Evolutionary conservation across 2,888 invertebrate genomes (phyloP), one percentile per base, ranked within the genome.

Genomic region (Sthenelais limicola): DNA sequence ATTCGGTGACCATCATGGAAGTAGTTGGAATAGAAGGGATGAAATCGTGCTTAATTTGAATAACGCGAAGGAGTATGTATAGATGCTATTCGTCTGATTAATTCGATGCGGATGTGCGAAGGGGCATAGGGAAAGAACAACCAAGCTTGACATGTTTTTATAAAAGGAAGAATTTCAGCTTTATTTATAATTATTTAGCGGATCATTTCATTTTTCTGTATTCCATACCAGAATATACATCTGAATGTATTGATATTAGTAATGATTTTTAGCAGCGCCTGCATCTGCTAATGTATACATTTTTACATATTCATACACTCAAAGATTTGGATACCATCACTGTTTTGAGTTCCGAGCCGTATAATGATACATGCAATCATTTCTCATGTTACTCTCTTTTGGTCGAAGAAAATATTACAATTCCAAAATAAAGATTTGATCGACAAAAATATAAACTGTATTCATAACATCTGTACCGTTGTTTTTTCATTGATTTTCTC

Each of bases 401-500:
- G n/a, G n/a, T n/a, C n/a, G 24, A 62, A 38, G 62, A 38, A 62
- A 62, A 62, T 62, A 62, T 62, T 43, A 38, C 21, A 62, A 62
- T 62, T 62, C 24, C 38, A 62, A 62, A 62, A 62, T 62, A 62
- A 62, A 62, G 43, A 5, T 62, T 62, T 62, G 38, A 62, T 62
- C 43, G 62, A 62, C 62, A 62, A 62, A 62, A 62, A 62, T 62
- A 62, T 62, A n/a, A 62, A 62, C 38, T 15, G n/a, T n/a, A n/a
- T n/a, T n/a, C n/a, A n/a, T n/a, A n/a, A n/a, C n/a, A n/a, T n/a
- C n/a, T n/a, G n/a, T n/a, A n/a, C n/a, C n/a, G n/a, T n/a, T n/a
- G n/a, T n/a, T n/a, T n/a, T n/a, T n/a, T n/a, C n/a, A n/a, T n/a
- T n/a, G n/a, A n/a, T n/a, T n/a, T n/a, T n/a, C n/a, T n/a, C n/a